phyloP scores from a whole-genome alignment of 2,888 invertebrate species.

The Noctua janthina region DNA sequence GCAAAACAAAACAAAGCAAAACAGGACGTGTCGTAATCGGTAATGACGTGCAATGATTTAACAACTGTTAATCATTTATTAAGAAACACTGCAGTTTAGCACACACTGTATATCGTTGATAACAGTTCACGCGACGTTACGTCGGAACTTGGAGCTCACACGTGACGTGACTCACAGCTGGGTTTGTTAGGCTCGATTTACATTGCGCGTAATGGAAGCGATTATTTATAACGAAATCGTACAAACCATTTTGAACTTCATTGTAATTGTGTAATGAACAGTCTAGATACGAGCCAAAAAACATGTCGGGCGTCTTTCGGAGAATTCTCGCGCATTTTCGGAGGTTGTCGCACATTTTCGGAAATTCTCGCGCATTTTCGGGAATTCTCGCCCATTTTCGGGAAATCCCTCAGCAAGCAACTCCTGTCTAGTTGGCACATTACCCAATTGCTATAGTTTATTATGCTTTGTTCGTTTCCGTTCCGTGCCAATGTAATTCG shows the following conservation, averaged over 20 bases:
- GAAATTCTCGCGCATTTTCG: neutral
- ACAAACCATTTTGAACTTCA: neutral
- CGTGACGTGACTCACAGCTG: constrained; percentile 65
- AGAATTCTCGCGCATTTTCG: neutral
- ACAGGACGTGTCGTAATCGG: constrained; percentile 35
- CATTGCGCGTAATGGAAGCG: neutral
- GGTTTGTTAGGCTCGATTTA: constrained; percentile 34
- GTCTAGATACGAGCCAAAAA: neutral
- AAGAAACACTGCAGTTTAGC: constrained; percentile 55
- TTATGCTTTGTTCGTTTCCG: neutral
- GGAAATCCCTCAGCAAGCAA: neutral
- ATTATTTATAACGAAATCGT: neutral
- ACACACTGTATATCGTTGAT: constrained; percentile 54
- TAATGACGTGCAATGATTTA: constrained; percentile 49
- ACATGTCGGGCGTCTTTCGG: neutral
- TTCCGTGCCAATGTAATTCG: neutral
- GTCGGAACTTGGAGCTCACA: constrained; percentile 31
- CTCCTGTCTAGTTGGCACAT: neutral
- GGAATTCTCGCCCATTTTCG: neutral
- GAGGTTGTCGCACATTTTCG: neutral
- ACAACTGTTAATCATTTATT: constrained; percentile 53
- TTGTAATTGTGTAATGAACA: neutral
- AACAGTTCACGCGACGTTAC: constrained; percentile 59
- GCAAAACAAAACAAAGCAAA: constrained; percentile 44
- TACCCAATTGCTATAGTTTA: neutral